Conservation (phyloP, 2,113 vertebrate genomes). For the Anhinga anhinga region DNA sequence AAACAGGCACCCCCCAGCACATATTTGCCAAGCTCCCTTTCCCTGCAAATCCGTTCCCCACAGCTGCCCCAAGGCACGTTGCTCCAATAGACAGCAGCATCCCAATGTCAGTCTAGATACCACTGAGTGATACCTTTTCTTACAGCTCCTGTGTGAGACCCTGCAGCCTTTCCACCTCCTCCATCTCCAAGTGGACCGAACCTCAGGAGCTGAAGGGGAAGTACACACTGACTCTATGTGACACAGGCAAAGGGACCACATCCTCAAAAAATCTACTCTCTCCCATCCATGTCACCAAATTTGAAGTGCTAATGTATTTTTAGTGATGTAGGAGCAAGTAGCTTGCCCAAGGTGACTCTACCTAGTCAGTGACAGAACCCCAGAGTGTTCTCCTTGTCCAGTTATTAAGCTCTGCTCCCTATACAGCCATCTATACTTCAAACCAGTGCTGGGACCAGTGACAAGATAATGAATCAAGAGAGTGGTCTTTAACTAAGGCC, state of each 20-base stretch:
- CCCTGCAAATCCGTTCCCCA: not conserved
- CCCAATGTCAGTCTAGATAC: accelerated
- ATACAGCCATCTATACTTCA: not conserved
- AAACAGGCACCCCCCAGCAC: not conserved
- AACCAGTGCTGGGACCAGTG: not conserved
- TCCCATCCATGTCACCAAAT: not conserved
- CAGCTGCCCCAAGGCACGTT: accelerated
- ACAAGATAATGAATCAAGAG: constrained; percentile 5
- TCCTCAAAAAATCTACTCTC: accelerated
- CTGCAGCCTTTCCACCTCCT: not conserved
- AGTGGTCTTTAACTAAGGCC: not conserved
- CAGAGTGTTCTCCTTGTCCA: accelerated
- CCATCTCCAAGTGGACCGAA: not conserved
- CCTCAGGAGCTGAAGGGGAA: not conserved
- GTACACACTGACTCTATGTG: accelerated
- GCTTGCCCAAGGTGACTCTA: not conserved
- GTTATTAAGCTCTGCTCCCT: not conserved
- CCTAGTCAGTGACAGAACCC: not conserved
- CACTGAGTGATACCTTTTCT: not conserved
- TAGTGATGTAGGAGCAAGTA: not conserved
- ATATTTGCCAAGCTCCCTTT: accelerated
- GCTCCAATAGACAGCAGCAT: not conserved
- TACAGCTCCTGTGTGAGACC: not conserved
- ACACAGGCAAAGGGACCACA: not conserved
- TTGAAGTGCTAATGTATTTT: not conserved